Conservation (phyloP, 2,797 vertebrate species). For the Amazona ochrocephala region DNA sequence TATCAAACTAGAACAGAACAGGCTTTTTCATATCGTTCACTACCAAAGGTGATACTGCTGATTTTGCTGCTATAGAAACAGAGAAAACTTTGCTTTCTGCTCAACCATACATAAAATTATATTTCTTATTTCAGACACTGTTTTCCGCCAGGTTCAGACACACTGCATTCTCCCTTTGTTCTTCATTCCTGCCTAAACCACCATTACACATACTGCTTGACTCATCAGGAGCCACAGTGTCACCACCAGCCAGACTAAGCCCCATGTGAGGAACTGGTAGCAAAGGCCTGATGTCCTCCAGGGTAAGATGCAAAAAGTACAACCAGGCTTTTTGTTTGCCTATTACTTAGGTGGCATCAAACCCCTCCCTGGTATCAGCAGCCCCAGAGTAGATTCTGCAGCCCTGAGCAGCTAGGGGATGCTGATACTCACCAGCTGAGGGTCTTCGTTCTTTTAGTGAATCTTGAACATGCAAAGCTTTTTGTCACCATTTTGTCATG, state of each 20-base stretch:
- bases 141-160: not conserved
- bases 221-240: not conserved
- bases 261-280: not conserved
- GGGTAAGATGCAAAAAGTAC: not conserved
- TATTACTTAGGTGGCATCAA: not conserved
- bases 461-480: not conserved
- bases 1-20: not conserved
- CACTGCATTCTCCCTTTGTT: rapidly evolving
- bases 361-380: not conserved
- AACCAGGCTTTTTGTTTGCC: not conserved
- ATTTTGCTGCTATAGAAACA: not conserved
- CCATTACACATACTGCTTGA: rapidly evolving
- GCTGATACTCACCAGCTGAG: not conserved
- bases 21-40: not conserved
- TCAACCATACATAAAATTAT: not conserved
- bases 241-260: not conserved
- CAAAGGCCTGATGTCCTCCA: not conserved
- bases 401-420: not conserved
- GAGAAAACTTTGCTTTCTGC: not conserved
- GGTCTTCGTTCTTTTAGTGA: not conserved
- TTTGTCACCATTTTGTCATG: not conserved
- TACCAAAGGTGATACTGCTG: not conserved
- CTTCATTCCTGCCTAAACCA: not conserved
- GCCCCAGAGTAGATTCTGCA: not conserved
- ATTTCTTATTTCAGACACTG: not conserved